phyloP scores from a whole-genome alignment of 2,888 invertebrate species.

The Hololepta plana region DNA sequence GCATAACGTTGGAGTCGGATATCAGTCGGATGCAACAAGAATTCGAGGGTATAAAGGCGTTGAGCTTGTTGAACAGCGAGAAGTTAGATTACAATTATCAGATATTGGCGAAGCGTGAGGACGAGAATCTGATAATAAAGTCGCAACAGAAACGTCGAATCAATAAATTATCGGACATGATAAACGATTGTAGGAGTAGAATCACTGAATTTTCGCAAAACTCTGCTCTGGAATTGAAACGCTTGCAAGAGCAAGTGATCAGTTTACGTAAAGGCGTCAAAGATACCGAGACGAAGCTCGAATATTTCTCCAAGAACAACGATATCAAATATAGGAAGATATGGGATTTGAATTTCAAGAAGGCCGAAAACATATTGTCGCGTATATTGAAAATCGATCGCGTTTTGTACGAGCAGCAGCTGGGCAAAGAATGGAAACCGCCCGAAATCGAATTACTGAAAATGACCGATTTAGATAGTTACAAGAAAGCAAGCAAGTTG shows the following conservation, averaged over 20 bases:
- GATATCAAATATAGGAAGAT: constrained; percentile 39
- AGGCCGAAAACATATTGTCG: constrained; percentile 29
- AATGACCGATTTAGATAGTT: constrained; percentile 30
- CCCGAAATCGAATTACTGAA: constrained; percentile 23
- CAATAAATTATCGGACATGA: constrained; percentile 56
- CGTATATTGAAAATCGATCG: constrained; percentile 39
- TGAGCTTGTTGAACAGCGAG: constrained; percentile 70
- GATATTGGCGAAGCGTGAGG: constrained; percentile 69
- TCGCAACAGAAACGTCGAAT: constrained; percentile 62
- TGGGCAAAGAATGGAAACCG: constrained; percentile 36
- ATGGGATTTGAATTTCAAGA: constrained; percentile 41
- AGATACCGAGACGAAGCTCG: constrained; percentile 51
- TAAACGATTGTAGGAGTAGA: constrained; percentile 44
- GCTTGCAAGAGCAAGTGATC: too few species aligned
- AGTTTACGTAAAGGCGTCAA: constrained; percentile 47
- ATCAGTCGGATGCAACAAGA: constrained; percentile 54
- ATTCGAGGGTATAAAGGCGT: constrained; percentile 57
- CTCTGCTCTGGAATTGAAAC: too few species aligned
- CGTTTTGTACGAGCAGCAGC: constrained; percentile 41
- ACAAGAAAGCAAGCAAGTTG: constrained; percentile 15
- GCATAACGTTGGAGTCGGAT: constrained; percentile 36
- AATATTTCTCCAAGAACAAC: constrained; percentile 42
- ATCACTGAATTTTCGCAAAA: too few species aligned
- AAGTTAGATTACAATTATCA: constrained; percentile 85
- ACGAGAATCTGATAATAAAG: constrained; percentile 65